Evolutionary conservation across 2,888 invertebrate species (phyloP).

Genomic region (Dysmachus trigonus): DNA sequence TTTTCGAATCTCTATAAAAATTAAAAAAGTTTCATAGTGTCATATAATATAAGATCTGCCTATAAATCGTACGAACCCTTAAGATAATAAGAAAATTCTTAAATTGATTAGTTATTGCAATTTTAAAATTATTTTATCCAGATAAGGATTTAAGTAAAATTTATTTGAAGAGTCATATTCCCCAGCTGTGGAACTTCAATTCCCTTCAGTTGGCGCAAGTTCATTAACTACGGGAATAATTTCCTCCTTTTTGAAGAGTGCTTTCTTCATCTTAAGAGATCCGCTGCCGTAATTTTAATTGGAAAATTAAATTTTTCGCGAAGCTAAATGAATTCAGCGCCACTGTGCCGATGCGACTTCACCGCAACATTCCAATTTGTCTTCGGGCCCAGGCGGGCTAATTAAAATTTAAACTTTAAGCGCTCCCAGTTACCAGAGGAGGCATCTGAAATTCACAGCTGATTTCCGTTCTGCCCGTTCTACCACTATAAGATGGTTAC

Average conservation of each 20-base stretch:
- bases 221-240: background rate
- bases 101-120: background rate
- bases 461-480: background rate
- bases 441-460: slow-evolving; percentile 15
- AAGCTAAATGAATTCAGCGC: background rate
- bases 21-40: too few species aligned
- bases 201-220: background rate
- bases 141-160: background rate
- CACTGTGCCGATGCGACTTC: background rate
- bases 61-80: too few species aligned
- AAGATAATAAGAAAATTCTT: too few species aligned
- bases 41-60: too few species aligned
- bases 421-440: background rate
- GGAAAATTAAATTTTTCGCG: background rate
- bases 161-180: background rate
- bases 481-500: background rate
- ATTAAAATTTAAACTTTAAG: slow-evolving; percentile 5
- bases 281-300: background rate
- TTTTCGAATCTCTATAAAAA: too few species aligned
- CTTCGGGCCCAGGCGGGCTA: background rate
- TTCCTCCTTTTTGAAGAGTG: background rate
- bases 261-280: background rate
- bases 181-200: background rate
- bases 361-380: background rate
- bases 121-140: background rate